Conservation (phyloP, 2,888 invertebrate genomes). For the Caenorhabditis sulstoni region DNA sequence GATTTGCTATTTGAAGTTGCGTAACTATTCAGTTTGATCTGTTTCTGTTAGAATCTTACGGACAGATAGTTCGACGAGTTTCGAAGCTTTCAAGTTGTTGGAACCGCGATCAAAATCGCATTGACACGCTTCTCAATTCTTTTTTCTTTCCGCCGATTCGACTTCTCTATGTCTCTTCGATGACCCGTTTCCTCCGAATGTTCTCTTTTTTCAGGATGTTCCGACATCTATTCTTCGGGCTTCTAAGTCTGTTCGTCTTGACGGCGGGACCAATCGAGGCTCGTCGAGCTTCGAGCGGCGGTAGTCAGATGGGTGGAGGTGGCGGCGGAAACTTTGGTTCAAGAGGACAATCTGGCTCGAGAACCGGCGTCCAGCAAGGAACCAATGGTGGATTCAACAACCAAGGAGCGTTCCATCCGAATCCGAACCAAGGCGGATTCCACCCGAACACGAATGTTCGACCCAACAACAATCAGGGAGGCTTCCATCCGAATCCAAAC, state of each 20-base stretch:
- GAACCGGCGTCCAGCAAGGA: conserved; percentile 19
- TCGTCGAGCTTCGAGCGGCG: conserved; percentile 35
- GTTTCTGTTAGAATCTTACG: too few species aligned
- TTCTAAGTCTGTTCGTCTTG: conserved; percentile 30
- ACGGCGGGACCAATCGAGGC: conserved; percentile 49
- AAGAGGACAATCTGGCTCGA: conserved; percentile 28
- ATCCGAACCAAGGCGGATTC: conserved; percentile 27
- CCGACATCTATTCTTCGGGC: conserved; percentile 23
- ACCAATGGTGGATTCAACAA: conserved; percentile 17
- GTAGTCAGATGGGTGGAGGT: neutral
- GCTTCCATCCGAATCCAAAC: conserved; percentile 35
- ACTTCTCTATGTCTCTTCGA: too few species aligned
- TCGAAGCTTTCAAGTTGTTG: too few species aligned
- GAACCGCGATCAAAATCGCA: too few species aligned
- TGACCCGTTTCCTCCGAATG: too few species aligned
- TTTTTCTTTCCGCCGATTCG: too few species aligned
- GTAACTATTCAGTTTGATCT: too few species aligned
- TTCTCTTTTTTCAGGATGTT: conserved; percentile 55
- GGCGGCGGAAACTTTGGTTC: conserved; percentile 26
- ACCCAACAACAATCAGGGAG: conserved; percentile 33
- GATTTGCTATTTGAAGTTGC: too few species aligned
- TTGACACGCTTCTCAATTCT: too few species aligned
- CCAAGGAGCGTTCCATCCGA: conserved; percentile 29
- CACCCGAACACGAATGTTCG: conserved; percentile 17
- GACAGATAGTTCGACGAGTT: too few species aligned